Evolutionary conservation across 2,113 vertebrate species (phyloP), one percentile per base, ranked within the genome.

Genomic region (Heliornis fulica): DNA sequence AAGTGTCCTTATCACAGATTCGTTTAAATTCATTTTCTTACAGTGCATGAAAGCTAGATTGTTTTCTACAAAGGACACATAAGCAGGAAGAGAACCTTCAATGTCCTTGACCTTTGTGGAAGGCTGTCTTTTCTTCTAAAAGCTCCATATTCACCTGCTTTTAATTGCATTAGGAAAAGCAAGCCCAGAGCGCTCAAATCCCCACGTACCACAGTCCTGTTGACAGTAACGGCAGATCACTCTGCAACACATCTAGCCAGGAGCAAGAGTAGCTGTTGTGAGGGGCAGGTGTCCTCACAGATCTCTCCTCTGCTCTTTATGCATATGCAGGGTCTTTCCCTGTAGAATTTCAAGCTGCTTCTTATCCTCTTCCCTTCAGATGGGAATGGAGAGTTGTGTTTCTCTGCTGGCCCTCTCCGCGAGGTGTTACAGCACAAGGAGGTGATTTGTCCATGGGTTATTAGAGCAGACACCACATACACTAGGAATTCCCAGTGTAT

Each of bases 401-500:
- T 64, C 56, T 46, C 90, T 92, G 60, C 60, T 71, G 64, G 46
- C 36, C 31, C 43, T 41, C 65, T 92, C 90, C 88, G 89, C 46
- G 26, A 87, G 76, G 92, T 89, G 64, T 89, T 92, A 45, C 1
- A 75, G 83, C 64, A 48, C 43, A 48, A 22, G 72, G n/a, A 88
- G 56, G 72, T 89, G 86, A 96, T 94, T 90, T 95, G 85, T 78
- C 90, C 76, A 15, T 9, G 60, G 77, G 80, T 95, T 96, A 97
- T 97, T 96, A 75, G 86, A 94, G 90, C 80, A 94, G 96, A 97
- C 96, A 94, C 19, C 89, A 90, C 31, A 89, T 61, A 82, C 53
- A 84, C 88, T 50, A 93, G 83, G 88, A 96, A 97, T 97, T 96
- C 95, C 91, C 95, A 86, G 43, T 94, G 92, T 94, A 96, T 97